These are phyloP conservation scores for Actias luna DNA, from an alignment of 2,888 invertebrate genomes.

Conservation along the genomic window DNA sequence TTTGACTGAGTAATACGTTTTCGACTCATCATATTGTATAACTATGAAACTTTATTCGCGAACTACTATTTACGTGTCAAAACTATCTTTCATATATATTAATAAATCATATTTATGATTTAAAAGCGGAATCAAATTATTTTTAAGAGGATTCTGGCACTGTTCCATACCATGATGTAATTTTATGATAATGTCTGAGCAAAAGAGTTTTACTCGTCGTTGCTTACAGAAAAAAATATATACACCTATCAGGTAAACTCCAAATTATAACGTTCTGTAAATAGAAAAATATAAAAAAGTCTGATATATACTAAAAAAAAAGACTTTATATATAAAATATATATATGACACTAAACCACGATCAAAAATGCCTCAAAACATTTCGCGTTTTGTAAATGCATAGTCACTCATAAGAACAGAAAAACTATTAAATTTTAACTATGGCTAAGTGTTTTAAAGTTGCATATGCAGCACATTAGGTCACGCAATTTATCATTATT, in stretches of 20 bases:
- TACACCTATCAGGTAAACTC: too few species aligned
- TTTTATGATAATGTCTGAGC: too few species aligned
- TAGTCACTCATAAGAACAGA: conserved; percentile 2
- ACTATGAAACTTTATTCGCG: conserved; percentile 34
- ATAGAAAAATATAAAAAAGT: too few species aligned
- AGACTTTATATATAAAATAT: too few species aligned
- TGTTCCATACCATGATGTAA: too few species aligned
- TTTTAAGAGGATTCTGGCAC: not conserved
- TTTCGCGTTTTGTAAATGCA: not conserved
- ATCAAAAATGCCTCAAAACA: not conserved
- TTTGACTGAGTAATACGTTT: conserved; percentile 46
- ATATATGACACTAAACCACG: not conserved
- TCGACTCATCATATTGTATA: conserved; percentile 53
- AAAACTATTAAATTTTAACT: conserved; percentile 2
- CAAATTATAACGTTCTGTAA: too few species aligned
- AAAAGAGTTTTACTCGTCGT: too few species aligned
- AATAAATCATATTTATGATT: not conserved
- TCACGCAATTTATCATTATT: conserved; percentile 15
- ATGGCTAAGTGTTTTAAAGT: conserved; percentile 10
- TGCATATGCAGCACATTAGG: conserved; percentile 15
- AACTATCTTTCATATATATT: not conserved
- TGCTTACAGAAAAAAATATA: too few species aligned
- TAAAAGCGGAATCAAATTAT: not conserved
- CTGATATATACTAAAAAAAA: too few species aligned
- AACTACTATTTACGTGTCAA: conserved; percentile 3